Evolutionary conservation across 1,140 invertebrate genomes (phyloP).

Genomic region (Eubasilissa regina): DNA sequence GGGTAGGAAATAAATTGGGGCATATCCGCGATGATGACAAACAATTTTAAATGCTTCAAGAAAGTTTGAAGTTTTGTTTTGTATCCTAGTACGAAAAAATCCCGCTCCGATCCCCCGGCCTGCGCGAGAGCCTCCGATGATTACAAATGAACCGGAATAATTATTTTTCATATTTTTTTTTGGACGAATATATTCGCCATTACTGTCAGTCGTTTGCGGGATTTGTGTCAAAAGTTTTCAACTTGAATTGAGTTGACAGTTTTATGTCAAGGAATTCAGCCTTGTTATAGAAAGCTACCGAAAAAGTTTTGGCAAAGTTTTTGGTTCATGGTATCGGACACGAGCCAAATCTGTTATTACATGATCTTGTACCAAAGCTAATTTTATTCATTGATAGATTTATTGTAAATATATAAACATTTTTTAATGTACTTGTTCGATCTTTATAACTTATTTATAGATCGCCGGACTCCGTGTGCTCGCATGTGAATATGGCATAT

Average conservation of each 20-base stretch:
- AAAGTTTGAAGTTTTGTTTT: conserved; percentile 13
- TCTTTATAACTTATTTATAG: too few species aligned
- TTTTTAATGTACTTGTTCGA: too few species aligned
- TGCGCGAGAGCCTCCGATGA: not conserved
- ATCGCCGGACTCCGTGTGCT: too few species aligned
- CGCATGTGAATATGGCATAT: too few species aligned
- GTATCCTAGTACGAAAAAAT: not conserved
- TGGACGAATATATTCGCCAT: not conserved
- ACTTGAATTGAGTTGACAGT: not conserved
- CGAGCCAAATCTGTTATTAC: too few species aligned
- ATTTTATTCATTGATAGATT: too few species aligned
- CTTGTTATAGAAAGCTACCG: not conserved
- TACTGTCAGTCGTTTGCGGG: conserved; percentile 6
- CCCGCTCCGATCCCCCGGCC: not conserved
- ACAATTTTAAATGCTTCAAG: not conserved
- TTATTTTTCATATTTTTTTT: conserved; percentile 8
- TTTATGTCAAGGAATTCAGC: not conserved
- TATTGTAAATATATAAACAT: too few species aligned
- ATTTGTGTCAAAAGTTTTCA: conserved; percentile 8
- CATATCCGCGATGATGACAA: not conserved
- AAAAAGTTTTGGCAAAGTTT: not conserved
- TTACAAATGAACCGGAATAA: conserved; percentile 17
- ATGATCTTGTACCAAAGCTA: too few species aligned
- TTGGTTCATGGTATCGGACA: too few species aligned
- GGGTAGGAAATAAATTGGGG: not conserved